Conservation (phyloP, 2,797 vertebrate genomes). For the Graptemys geographica region DNA sequence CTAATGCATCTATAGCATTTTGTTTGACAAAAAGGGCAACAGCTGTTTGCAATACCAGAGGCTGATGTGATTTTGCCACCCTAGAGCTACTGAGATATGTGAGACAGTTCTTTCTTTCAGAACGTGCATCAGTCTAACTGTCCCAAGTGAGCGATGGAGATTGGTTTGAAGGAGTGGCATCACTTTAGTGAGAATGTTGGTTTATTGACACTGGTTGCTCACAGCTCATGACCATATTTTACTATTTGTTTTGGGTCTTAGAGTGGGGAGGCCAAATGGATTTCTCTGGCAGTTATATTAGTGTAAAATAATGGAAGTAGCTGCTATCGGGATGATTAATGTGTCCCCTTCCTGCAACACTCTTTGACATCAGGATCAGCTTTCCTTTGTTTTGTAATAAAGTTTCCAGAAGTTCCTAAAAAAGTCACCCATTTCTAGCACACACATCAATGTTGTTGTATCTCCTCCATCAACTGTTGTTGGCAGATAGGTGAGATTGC, state of each 20-base stretch:
- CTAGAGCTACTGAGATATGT: not conserved
- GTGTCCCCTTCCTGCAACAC: not conserved
- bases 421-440: not conserved
- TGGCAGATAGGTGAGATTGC: not conserved
- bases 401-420: not conserved
- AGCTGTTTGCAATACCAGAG: not conserved
- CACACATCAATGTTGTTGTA: not conserved
- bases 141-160: not conserved
- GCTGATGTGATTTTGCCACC: not conserved
- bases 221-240: not conserved
- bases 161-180: not conserved
- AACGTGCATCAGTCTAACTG: not conserved
- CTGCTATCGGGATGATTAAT: not conserved
- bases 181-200: not conserved
- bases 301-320: not conserved
- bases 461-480: not conserved
- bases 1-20: not conserved
- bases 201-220: not conserved
- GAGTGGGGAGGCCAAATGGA: not conserved
- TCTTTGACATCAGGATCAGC: not conserved
- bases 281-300: not conserved
- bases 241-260: not conserved
- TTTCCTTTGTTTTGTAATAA: not conserved
- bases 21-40: not conserved
- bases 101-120: not conserved